phyloP scores from a whole-genome alignment of 2,797 vertebrate genomes.

The Zenarchopterus dispar region DNA sequence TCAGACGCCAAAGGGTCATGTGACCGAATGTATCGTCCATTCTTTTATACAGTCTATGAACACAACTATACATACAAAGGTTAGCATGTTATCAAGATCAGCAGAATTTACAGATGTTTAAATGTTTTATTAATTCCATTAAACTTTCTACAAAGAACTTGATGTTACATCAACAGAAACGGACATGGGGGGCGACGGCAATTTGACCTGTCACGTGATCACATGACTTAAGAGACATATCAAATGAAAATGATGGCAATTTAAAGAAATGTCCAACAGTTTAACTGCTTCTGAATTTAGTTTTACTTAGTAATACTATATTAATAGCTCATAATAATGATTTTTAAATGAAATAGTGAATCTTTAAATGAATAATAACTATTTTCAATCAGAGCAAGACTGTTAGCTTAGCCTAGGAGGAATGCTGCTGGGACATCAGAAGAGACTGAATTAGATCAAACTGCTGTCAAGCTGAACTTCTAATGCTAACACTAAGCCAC shows the following conservation, averaged over 20 bases:
- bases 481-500: too few relatives aligned
- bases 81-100: background rate
- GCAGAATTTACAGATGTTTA: background rate
- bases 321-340: too few relatives aligned
- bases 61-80: too few relatives aligned
- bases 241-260: background rate
- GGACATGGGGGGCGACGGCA: conserved; percentile 8
- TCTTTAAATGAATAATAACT: too few relatives aligned
- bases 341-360: too few relatives aligned
- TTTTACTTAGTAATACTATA: too few relatives aligned
- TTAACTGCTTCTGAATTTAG: background rate
- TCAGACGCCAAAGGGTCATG: too few relatives aligned
- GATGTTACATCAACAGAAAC: conserved; percentile 30
- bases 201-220: conserved; percentile 10
- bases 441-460: too few relatives aligned
- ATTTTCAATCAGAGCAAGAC: background rate
- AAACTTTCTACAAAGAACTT: conserved; percentile 22
- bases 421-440: background rate
- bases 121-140: conserved; percentile 15
- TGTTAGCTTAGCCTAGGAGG: conserved; percentile 17
- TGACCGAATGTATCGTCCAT: too few relatives aligned
- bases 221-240: background rate
- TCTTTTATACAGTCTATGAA: too few relatives aligned
- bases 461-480: too few relatives aligned
- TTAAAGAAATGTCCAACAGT: background rate